These are phyloP conservation scores for Scrobipalpa costella DNA, from an alignment of 2,888 invertebrate genomes.

Conservation along the genomic window DNA sequence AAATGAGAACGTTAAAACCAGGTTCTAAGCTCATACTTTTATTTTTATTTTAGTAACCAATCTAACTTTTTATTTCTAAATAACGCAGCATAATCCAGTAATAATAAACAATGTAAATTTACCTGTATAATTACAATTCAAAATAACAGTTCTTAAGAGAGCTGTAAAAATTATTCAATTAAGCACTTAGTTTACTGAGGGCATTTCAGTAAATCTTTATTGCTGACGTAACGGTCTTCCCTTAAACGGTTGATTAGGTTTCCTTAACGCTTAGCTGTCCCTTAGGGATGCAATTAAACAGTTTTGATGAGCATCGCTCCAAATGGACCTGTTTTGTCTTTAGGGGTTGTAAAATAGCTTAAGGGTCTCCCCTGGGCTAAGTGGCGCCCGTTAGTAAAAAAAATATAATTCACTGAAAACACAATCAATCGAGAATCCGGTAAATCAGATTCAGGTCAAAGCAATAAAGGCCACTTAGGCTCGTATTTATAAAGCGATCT, in stretches of 20 bases:
- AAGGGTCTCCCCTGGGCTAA: not conserved
- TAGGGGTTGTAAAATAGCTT: slow-evolving; percentile 40
- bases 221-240: slow-evolving; percentile 11
- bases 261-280: slow-evolving; percentile 55
- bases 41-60: too few species aligned
- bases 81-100: too few species aligned
- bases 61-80: too few species aligned
- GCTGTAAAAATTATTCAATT: not conserved
- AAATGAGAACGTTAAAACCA: too few species aligned
- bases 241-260: slow-evolving; percentile 62
- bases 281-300: slow-evolving; percentile 68
- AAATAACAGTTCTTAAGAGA: not conserved
- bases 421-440: too few species aligned
- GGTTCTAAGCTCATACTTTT: too few species aligned
- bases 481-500: too few species aligned
- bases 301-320: slow-evolving; percentile 69
- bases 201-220: slow-evolving; percentile 19
- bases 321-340: slow-evolving; percentile 66
- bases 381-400: too few species aligned
- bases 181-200: slow-evolving; percentile 3
- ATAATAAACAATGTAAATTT: too few species aligned
- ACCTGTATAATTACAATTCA: not conserved
- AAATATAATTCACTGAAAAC: too few species aligned
- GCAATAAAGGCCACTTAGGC: too few species aligned
- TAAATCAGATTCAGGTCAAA: too few species aligned